A percentile compares a stretch with the other conserved stretches of the same genome.
phyloP scores from a whole-genome alignment of 2,797 vertebrate species.

The Muscicapa striata region DNA sequence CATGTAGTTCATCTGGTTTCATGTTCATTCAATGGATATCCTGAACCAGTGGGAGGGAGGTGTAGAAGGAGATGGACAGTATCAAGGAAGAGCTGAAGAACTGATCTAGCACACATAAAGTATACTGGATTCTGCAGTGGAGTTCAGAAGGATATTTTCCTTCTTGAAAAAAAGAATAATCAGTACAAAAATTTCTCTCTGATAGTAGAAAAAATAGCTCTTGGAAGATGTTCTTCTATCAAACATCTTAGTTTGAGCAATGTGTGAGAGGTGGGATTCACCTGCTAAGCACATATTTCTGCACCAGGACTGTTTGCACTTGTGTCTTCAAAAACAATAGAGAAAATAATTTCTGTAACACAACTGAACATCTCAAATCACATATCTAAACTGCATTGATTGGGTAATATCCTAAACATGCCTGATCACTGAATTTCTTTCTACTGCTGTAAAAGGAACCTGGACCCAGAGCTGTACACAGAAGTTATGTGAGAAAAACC shows the following conservation, averaged over 20 bases:
- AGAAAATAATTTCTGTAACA: neutral
- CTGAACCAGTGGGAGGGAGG: neutral
- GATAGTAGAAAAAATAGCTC: neutral
- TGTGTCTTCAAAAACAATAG: neutral
- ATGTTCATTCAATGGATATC: neutral
- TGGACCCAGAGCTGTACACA: neutral
- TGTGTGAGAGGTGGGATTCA: neutral
- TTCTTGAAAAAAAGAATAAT: neutral
- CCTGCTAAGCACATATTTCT: neutral
- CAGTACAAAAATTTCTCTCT: neutral
- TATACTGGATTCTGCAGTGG: neutral
- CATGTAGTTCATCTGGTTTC: neutral
- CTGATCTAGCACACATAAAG: neutral
- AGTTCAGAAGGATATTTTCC: neutral
- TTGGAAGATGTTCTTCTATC: neutral
- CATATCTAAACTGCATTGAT: neutral
- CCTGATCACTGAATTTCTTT: neutral
- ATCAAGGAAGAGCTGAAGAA: neutral
- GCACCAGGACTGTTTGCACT: neutral
- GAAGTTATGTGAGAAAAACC: neutral
- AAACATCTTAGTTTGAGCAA: neutral
- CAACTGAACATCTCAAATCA: neutral
- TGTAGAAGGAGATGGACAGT: neutral
- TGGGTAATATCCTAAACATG: neutral
- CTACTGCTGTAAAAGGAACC: neutral